Conservation (phyloP, 2,888 invertebrate species). For the Rugalucina vietnamica region DNA sequence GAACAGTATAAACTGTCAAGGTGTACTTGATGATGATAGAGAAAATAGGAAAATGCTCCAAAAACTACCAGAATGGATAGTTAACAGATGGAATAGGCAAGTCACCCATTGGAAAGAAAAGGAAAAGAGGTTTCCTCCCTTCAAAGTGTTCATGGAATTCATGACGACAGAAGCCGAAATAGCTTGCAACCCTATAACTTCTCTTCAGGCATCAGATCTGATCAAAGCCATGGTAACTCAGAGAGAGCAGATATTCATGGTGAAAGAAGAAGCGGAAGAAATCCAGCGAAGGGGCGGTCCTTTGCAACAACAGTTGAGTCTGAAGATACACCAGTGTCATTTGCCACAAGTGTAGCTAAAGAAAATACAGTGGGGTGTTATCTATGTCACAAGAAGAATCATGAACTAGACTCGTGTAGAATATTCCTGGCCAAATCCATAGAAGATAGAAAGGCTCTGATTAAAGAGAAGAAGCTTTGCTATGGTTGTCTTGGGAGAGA, state of each 20-base stretch:
- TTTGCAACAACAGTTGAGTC: neutral
- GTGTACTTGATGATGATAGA: slow-evolving; percentile 43
- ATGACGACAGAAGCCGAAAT: slow-evolving; percentile 52
- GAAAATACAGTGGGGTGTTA: too few relatives aligned
- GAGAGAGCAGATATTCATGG: neutral
- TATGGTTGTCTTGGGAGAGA: slow-evolving; percentile 1
- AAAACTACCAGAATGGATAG: slow-evolving; percentile 58
- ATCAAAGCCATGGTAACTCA: neutral
- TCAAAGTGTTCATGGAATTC: slow-evolving; percentile 45
- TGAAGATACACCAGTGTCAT: too few relatives aligned
- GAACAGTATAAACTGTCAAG: slow-evolving; percentile 17
- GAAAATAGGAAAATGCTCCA: slow-evolving; percentile 56
- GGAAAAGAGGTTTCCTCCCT: slow-evolving; percentile 34
- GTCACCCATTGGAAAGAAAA: slow-evolving; percentile 20
- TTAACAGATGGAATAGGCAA: slow-evolving; percentile 34
- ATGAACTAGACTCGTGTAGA: neutral
- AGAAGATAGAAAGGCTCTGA: neutral
- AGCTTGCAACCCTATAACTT: slow-evolving; percentile 57
- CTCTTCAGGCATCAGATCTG: slow-evolving; percentile 21
- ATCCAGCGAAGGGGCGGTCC: neutral
- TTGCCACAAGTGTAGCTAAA: too few relatives aligned
- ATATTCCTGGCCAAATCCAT: neutral
- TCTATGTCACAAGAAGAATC: neutral
- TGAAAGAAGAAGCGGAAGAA: too few relatives aligned
- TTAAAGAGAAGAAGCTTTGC: neutral